phyloP scores from a whole-genome alignment of 2,113 vertebrate genomes.

The Saccopteryx leptura region DNA sequence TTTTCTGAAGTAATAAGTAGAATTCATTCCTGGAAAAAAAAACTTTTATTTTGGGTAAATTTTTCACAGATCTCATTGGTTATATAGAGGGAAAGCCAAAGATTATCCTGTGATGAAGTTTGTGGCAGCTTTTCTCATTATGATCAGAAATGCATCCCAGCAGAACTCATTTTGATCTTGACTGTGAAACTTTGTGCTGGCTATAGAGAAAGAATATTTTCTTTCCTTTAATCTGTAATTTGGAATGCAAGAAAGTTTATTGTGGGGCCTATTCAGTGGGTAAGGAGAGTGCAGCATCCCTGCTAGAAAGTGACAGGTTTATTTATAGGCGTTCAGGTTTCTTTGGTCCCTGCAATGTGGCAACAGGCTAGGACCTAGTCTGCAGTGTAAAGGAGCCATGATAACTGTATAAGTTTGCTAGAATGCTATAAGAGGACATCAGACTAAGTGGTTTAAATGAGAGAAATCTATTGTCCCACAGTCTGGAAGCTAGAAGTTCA shows the following conservation, averaged over 20 bases:
- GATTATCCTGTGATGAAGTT: not conserved
- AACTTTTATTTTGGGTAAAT: not conserved
- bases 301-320: not conserved
- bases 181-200: not conserved
- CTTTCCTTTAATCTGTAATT: not conserved
- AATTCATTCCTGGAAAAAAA: not conserved
- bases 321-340: not conserved
- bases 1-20: not conserved
- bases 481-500: not conserved
- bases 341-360: not conserved
- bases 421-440: not conserved
- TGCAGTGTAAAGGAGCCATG: not conserved
- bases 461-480: not conserved
- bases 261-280: not conserved
- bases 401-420: not conserved
- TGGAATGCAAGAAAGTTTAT: not conserved
- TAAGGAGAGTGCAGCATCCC: not conserved
- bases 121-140: not conserved
- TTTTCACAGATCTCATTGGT: not conserved
- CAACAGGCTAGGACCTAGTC: not conserved
- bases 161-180: constrained; percentile 27
- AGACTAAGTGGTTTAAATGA: not conserved
- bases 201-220: not conserved
- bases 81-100: not conserved
- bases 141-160: constrained; percentile 33